A percentile compares a stretch with the other conserved stretches of the same genome.
phyloP scores from a whole-genome alignment of 1,140 invertebrate genomes.

The Aphis craccivora region DNA sequence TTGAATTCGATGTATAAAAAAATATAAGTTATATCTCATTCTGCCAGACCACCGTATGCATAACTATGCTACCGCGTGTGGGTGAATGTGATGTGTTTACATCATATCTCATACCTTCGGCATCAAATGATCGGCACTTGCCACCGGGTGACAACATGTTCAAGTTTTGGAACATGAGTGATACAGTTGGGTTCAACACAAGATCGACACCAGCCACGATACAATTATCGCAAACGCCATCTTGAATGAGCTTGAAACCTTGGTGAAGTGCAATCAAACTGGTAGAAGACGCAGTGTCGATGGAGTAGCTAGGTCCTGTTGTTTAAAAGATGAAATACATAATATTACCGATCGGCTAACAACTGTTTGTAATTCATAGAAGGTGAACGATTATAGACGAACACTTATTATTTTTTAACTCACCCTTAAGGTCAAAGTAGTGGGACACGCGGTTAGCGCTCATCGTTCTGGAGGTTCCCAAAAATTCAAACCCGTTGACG shows the following conservation, averaged over 20 bases:
- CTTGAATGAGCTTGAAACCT: constrained; percentile 69
- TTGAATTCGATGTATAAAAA: no score
- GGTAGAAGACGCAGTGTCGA: constrained; percentile 60
- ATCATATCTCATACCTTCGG: constrained; percentile 45
- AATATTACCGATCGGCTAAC: background rate
- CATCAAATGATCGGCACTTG: constrained; percentile 58
- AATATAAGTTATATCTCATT: no score
- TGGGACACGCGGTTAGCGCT: constrained; percentile 74
- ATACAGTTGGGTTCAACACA: constrained; percentile 69
- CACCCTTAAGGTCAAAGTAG: constrained; percentile 72
- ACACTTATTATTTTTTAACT: background rate
- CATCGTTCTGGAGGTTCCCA: constrained; percentile 73
- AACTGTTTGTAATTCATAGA: background rate
- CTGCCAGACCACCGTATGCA: no score
- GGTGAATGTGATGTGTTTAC: background rate
- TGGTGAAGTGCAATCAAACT: constrained; percentile 59
- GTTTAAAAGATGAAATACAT: background rate
- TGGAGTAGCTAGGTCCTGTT: constrained; percentile 60
- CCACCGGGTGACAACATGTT: constrained; percentile 58
- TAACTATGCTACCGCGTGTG: background rate
- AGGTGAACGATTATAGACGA: background rate
- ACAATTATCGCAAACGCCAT: constrained; percentile 71
- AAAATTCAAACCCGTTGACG: constrained; percentile 69
- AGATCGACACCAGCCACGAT: constrained; percentile 71
- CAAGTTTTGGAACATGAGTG: constrained; percentile 65